phyloP scores from a whole-genome alignment of 2,113 vertebrate species.

The Struthio camelus region DNA sequence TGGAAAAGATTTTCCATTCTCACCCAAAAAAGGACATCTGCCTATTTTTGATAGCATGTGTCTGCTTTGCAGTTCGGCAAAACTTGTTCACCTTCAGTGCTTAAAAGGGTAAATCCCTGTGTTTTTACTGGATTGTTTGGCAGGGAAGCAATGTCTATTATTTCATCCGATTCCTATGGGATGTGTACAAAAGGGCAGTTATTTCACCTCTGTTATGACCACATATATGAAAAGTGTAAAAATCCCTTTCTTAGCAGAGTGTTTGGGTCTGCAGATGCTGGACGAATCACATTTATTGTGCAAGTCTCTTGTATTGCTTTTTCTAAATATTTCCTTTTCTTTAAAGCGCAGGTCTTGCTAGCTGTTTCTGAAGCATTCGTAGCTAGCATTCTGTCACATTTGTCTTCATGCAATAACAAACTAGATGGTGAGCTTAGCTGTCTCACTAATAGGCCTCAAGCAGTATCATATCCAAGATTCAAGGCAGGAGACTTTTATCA shows the following conservation, averaged over 20 bases:
- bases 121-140: not conserved
- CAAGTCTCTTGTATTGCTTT: not conserved
- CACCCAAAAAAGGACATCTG: rapidly evolving
- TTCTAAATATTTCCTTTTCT: not conserved
- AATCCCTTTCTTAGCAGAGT: not conserved
- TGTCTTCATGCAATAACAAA: not conserved
- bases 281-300: not conserved
- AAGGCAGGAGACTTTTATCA: not conserved
- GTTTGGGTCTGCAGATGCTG: not conserved
- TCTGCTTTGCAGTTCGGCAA: not conserved
- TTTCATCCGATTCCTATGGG: not conserved
- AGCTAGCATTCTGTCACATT: rapidly evolving
- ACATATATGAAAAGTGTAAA: not conserved
- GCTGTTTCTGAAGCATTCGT: not conserved
- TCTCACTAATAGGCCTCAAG: not conserved
- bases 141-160: not conserved
- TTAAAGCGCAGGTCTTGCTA: not conserved
- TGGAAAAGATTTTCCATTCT: not conserved
- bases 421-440: not conserved
- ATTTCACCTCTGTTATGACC: not conserved
- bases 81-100: not conserved
- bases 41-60: not conserved
- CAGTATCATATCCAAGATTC: not conserved
- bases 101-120: not conserved
- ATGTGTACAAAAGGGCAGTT: not conserved